These are phyloP conservation scores for Nomia melanderi DNA, from an alignment of 1,140 invertebrate genomes.

Conservation along the genomic window DNA sequence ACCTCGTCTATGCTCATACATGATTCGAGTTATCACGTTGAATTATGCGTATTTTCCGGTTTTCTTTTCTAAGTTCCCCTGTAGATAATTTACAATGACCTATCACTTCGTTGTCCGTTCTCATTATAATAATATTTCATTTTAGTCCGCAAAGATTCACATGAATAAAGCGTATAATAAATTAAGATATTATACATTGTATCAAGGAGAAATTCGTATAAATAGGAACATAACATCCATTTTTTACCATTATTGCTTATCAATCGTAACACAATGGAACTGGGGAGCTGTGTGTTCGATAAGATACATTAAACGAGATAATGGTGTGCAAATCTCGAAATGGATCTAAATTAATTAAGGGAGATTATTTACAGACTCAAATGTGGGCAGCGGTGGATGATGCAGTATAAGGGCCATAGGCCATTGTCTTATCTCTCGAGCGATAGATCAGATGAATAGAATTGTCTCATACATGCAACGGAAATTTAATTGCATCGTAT, in stretches of 20 bases:
- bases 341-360: background rate
- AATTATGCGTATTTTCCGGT: no score
- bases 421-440: background rate
- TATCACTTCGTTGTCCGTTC: no score
- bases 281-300: no score
- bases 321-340: background rate
- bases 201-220: background rate
- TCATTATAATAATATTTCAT: no score
- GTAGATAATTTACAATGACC: no score
- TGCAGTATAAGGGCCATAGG: no score
- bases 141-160: no score
- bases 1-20: no score
- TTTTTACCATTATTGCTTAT: background rate
- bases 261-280: background rate
- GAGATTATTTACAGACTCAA: constrained; percentile 5
- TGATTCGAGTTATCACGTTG: no score
- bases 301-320: background rate
- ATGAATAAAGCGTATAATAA: background rate
- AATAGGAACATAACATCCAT: no score
- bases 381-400: background rate
- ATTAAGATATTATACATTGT: background rate
- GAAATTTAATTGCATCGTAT: background rate
- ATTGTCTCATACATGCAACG: background rate
- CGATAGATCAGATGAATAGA: background rate
- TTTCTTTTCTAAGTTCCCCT: no score